These are phyloP conservation scores for Antennarius striatus DNA, from an alignment of 2,113 vertebrate species.

Conservation along the genomic window DNA sequence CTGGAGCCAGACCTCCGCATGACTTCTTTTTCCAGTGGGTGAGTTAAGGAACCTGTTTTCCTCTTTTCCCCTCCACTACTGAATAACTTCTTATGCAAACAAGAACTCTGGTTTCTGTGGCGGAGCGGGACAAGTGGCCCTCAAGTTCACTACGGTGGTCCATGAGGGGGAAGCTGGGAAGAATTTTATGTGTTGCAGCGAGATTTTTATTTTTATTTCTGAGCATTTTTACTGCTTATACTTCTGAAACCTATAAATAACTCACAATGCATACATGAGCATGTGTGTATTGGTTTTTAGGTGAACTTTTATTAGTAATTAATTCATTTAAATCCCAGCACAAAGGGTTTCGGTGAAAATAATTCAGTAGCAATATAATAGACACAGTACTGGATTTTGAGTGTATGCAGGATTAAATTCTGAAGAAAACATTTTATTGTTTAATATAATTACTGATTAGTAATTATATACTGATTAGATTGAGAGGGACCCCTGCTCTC, in stretches of 20 bases:
- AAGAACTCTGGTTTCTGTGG: slow-evolving; percentile 64
- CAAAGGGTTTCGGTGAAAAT: no score
- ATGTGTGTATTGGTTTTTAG: no score
- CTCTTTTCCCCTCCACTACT: slow-evolving; percentile 52
- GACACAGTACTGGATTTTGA: background rate
- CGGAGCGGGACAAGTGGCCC: slow-evolving; percentile 38
- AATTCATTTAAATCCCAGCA: no score
- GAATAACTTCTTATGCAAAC: slow-evolving; percentile 75
- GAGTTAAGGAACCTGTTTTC: slow-evolving; percentile 19
- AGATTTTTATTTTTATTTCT: slow-evolving; percentile 5
- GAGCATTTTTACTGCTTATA: slow-evolving; percentile 2
- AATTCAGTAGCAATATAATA: no score
- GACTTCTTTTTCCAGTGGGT: slow-evolving; percentile 9
- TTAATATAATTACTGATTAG: no score
- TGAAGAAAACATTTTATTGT: no score
- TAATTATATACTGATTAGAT: no score
- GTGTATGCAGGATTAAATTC: background rate
- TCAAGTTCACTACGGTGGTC: background rate
- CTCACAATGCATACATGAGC: no score
- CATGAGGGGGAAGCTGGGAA: slow-evolving; percentile 10
- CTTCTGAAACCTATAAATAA: no score
- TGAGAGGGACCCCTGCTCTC: no score
- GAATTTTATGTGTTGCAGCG: background rate
- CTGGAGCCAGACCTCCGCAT: background rate
- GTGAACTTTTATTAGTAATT: no score